These are phyloP conservation scores for Drepana arcuata DNA, from an alignment of 1,140 invertebrate species.

Conservation along the genomic window DNA sequence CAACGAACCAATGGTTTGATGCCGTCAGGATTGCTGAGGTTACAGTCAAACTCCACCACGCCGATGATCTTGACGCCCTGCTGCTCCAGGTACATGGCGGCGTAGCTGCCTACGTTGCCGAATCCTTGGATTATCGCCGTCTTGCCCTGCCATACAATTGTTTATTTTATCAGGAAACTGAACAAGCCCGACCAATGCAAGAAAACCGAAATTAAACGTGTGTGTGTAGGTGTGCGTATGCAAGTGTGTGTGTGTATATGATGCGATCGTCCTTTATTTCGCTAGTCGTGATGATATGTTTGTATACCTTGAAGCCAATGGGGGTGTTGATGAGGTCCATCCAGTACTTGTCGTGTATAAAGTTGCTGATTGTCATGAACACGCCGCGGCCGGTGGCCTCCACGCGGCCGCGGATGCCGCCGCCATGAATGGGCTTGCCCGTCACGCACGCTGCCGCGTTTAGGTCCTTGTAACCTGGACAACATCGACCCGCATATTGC, in stretches of 20 bases:
- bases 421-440: conserved; percentile 85
- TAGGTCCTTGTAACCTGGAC: conserved; percentile 80
- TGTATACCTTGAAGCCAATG: conserved; percentile 76
- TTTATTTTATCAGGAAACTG: no score
- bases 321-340: conserved; percentile 82
- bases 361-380: conserved; percentile 86
- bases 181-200: no score
- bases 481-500: no score
- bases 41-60: conserved; percentile 81
- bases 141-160: conserved; percentile 73
- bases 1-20: conserved; percentile 83
- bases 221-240: no score
- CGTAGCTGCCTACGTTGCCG: conserved; percentile 90
- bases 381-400: conserved; percentile 93
- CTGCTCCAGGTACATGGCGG: conserved; percentile 82
- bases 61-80: conserved; percentile 88
- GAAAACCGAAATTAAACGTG: no score
- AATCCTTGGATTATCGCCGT: conserved; percentile 91
- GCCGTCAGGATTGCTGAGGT: conserved; percentile 82
- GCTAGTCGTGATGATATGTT: no score
- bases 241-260: no score
- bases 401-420: conserved; percentile 85
- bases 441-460: conserved; percentile 90
- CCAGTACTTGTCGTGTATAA: conserved; percentile 84
- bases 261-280: no score